Evolutionary conservation across 2,888 invertebrate species (phyloP).

Genomic region (Mesorhabditis belari): DNA sequence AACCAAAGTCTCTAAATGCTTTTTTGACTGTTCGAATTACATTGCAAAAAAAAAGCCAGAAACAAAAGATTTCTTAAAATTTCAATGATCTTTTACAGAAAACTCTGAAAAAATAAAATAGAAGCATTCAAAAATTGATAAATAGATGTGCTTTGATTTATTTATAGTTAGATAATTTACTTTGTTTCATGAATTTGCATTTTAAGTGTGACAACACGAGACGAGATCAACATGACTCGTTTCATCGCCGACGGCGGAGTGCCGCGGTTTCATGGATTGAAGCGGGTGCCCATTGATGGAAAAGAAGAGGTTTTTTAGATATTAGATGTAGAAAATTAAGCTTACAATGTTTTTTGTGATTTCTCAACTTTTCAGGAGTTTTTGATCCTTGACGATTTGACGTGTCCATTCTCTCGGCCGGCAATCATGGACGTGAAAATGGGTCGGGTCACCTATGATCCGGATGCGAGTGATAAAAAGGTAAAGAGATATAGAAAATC

Average conservation of each 20-base stretch:
- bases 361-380: conserved; percentile 30
- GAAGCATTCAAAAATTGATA: no score
- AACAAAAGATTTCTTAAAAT: no score
- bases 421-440: conserved; percentile 40
- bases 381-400: conserved; percentile 40
- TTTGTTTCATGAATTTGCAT: no score
- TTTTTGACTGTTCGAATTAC: no score
- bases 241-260: neutral
- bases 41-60: no score
- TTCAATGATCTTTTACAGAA: no score
- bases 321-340: no score
- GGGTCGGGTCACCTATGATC: conserved; percentile 46
- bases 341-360: neutral
- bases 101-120: no score
- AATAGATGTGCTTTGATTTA: no score
- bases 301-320: neutral
- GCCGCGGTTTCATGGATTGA: neutral
- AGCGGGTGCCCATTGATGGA: neutral
- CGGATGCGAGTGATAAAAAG: conserved; percentile 37
- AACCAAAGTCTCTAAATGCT: no score
- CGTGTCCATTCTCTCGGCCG: conserved; percentile 19
- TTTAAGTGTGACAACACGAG: neutral
- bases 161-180: no score
- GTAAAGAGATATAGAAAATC: conserved; percentile 2
- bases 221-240: neutral